Percentiles rank a stretch among this genome's conserved stretches.
phyloP scores from a whole-genome alignment of 2,113 vertebrate genomes.

The Aramus guarauna region DNA sequence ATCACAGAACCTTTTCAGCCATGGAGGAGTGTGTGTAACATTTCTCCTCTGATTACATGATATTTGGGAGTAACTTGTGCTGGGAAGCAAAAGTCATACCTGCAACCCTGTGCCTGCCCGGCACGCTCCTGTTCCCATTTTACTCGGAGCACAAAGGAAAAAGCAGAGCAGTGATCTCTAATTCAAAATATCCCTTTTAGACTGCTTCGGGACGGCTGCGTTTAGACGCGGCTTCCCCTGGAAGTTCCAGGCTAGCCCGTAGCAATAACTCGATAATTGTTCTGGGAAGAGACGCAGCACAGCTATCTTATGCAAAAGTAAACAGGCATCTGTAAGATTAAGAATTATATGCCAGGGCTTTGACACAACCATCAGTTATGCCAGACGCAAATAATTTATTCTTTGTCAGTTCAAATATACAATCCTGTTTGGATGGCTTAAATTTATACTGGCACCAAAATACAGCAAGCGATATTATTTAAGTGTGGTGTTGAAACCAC shows the following conservation, averaged over 20 bases:
- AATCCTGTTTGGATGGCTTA: slow-evolving; percentile 72
- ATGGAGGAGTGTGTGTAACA: rapidly evolving
- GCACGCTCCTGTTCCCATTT: not conserved
- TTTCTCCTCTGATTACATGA: not conserved
- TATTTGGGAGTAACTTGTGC: not conserved
- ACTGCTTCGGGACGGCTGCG: not conserved
- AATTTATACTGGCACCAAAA: slow-evolving; percentile 78
- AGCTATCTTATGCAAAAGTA: slow-evolving; percentile 63
- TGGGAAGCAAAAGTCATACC: not conserved
- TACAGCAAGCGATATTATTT: slow-evolving; percentile 49
- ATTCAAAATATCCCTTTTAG: not conserved
- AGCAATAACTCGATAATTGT: slow-evolving; percentile 29
- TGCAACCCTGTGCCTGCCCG: rapidly evolving
- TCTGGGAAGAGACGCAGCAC: slow-evolving; percentile 64
- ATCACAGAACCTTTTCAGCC: not conserved
- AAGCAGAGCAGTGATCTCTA: not conserved
- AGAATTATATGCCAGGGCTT: slow-evolving; percentile 76
- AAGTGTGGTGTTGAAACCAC: slow-evolving; percentile 61
- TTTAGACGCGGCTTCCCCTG: not conserved
- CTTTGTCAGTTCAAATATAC: slow-evolving; percentile 78
- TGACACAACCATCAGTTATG: slow-evolving; percentile 80
- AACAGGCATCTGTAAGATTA: slow-evolving; percentile 69
- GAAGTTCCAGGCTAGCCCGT: not conserved
- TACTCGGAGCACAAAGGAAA: not conserved
- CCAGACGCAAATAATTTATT: slow-evolving; percentile 83